Evolutionary conservation across 2,888 invertebrate species (phyloP).

Genomic region (Artemia sinica): DNA sequence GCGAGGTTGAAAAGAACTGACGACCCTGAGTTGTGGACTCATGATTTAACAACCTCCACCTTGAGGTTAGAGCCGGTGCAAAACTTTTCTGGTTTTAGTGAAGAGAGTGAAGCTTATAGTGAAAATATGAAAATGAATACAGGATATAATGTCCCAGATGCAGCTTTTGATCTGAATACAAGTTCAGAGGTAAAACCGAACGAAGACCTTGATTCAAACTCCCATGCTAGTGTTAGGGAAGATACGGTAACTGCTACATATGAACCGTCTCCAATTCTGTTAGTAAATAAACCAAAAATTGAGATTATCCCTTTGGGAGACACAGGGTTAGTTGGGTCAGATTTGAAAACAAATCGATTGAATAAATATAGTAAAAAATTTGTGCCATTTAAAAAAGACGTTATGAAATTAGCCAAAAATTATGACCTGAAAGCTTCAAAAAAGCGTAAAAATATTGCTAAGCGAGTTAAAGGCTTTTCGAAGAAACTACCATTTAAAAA

Average conservation of each 20-base stretch:
- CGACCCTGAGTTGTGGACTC: not conserved
- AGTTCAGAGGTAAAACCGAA: too few species aligned
- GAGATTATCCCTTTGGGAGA: not conserved
- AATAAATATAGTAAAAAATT: not conserved
- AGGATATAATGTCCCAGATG: too few species aligned
- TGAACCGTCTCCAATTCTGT: too few species aligned
- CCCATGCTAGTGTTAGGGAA: too few species aligned
- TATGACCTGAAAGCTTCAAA: too few species aligned
- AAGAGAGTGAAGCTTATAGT: too few species aligned
- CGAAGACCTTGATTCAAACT: too few species aligned
- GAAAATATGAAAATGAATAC: too few species aligned
- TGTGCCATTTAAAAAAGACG: not conserved
- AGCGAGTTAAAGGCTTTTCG: not conserved
- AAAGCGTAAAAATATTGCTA: not conserved
- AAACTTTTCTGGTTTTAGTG: too few species aligned
- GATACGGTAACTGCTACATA: too few species aligned
- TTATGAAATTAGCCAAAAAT: not conserved
- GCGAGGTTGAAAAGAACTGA: slow-evolving; percentile 6
- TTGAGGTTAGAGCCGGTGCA: not conserved
- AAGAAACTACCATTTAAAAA: slow-evolving; percentile 1
- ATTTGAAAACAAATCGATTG: not conserved
- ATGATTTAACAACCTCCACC: too few species aligned
- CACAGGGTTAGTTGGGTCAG: not conserved
- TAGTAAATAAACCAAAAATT: not conserved
- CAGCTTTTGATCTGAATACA: not conserved